Evolutionary conservation across 2,113 vertebrate species (phyloP).

Genomic region (Morphnarchus princeps): DNA sequence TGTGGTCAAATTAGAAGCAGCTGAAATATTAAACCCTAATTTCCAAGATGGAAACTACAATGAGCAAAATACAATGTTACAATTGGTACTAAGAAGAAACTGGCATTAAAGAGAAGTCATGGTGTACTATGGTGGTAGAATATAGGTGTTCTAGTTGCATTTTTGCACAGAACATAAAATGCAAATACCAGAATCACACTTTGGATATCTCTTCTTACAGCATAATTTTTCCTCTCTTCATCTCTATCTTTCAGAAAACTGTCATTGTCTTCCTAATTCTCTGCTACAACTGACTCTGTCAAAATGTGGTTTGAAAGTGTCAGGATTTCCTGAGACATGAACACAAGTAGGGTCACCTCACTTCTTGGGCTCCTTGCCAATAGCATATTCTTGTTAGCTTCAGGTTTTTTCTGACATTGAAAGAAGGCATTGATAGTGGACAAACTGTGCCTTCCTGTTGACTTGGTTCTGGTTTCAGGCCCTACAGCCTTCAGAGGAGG

Average conservation of each 20-base stretch:
- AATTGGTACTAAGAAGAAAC: not conserved
- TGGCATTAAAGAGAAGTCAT: not conserved
- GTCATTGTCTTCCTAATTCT: not conserved
- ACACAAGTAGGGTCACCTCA: not conserved
- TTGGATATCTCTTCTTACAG: not conserved
- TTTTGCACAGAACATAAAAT: not conserved
- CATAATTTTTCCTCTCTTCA: not conserved
- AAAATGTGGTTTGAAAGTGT: not conserved
- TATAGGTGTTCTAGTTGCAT: not conserved
- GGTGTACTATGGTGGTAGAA: not conserved
- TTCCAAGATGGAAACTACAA: conserved; percentile 18
- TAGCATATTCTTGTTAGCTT: not conserved
- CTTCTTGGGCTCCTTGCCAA: not conserved
- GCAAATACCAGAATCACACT: not conserved
- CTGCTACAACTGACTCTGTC: not conserved
- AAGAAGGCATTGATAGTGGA: not conserved
- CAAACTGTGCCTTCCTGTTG: not conserved
- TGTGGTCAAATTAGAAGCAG: conserved; percentile 43
- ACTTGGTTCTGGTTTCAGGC: not conserved
- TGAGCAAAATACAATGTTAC: not conserved
- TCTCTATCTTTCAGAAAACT: not conserved
- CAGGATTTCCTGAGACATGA: not conserved
- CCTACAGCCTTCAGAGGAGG: not conserved
- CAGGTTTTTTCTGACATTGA: not conserved
- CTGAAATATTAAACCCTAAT: conserved; percentile 6